These are phyloP conservation scores for Hormiphora californensis DNA, from an alignment of 37 sponge, comb jelly and placozoan species.

Conservation along the genomic window DNA sequence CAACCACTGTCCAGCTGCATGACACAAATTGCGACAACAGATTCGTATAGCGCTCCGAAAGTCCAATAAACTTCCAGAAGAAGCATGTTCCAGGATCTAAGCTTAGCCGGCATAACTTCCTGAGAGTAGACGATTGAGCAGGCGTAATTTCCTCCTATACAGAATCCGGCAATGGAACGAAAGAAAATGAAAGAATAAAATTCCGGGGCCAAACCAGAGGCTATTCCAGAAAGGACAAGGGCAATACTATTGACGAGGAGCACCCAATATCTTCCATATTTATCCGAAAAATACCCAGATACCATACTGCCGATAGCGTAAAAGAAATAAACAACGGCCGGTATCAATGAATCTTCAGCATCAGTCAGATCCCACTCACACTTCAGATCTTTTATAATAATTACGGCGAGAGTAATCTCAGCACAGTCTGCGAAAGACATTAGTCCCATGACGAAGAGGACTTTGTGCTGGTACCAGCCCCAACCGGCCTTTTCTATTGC, in stretches of 20 bases:
- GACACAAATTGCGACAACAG: background rate
- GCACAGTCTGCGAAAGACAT: constrained; percentile 43
- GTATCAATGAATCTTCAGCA: background rate
- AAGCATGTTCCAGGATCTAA: constrained; percentile 3
- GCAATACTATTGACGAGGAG: background rate
- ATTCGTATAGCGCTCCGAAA: constrained; percentile 2
- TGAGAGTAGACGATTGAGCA: constrained; percentile 27
- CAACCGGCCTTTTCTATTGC: constrained; percentile 10
- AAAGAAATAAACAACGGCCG: constrained; percentile 31
- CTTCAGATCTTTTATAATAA: constrained; percentile 7
- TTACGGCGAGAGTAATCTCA: constrained; percentile 21
- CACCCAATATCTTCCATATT: constrained; percentile 1
- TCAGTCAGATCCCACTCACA: constrained; percentile 36
- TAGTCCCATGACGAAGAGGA: constrained; percentile 37
- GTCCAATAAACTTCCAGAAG: constrained; percentile 24
- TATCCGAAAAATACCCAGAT: constrained; percentile 1
- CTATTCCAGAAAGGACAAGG: background rate
- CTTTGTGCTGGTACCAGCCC: background rate
- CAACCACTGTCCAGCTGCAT: constrained; percentile 33
- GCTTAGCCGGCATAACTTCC: background rate
- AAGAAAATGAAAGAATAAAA: constrained; percentile 8
- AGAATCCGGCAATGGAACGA: background rate
- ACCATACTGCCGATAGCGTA: constrained; percentile 5
- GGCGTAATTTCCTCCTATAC: constrained; percentile 36
- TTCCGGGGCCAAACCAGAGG: constrained; percentile 18